Evolutionary conservation across 2,888 invertebrate species (phyloP).

Genomic region (Cremastinae sp.): DNA sequence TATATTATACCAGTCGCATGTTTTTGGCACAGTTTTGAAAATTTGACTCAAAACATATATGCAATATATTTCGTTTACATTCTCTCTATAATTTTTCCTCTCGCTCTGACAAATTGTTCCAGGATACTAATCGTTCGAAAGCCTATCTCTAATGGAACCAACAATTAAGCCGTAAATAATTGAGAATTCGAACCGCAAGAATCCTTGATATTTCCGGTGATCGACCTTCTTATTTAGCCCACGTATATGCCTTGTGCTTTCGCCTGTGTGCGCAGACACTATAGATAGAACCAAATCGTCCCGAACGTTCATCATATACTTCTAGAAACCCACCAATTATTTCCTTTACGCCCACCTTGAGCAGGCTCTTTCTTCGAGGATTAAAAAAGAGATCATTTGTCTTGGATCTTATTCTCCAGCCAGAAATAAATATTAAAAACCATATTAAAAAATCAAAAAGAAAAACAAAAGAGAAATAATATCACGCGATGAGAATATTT

Average conservation of each 20-base stretch:
- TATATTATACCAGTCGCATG: too few relatives aligned
- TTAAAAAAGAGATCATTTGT: conserved; percentile 57
- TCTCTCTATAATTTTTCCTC: neutral
- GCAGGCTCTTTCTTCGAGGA: conserved; percentile 35
- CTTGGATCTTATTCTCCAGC: neutral
- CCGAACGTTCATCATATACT: conserved; percentile 15
- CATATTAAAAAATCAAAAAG: too few relatives aligned
- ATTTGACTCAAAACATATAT: neutral
- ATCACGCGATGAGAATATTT: too few relatives aligned
- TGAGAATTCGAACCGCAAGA: neutral
- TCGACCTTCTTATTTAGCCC: conserved; percentile 11
- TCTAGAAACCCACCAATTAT: conserved; percentile 62
- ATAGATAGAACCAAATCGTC: neutral
- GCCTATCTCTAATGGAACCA: too few relatives aligned
- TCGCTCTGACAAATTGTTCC: neutral
- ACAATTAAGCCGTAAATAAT: neutral
- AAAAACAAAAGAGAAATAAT: too few relatives aligned
- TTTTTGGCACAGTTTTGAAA: too few relatives aligned
- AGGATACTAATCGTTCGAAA: neutral
- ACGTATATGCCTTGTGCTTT: neutral
- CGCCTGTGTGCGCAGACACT: neutral
- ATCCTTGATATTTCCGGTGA: conserved; percentile 36
- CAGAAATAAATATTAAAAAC: too few relatives aligned
- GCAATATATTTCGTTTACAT: neutral
- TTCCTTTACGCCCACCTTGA: conserved; percentile 51